Evolutionary conservation across 1,140 invertebrate genomes (phyloP).

Genomic region (Amyelois transitella): DNA sequence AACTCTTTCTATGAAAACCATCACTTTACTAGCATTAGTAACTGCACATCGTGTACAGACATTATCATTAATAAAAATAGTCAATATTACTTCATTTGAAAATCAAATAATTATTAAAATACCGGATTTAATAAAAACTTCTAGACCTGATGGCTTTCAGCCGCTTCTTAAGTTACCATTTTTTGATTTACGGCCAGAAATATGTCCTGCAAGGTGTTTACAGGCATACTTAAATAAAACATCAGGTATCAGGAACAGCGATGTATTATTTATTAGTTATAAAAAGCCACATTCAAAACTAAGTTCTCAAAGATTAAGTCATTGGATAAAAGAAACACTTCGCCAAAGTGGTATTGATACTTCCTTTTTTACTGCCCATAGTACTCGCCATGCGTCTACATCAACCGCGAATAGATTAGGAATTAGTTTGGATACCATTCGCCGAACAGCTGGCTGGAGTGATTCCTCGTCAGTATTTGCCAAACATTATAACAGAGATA

Average conservation of each 20-base stretch:
- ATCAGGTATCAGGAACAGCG: not conserved
- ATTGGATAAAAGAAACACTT: no score
- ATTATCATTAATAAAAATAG: not conserved
- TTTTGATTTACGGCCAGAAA: not conserved
- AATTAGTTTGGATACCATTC: no score
- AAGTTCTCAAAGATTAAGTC: not conserved
- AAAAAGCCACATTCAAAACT: not conserved
- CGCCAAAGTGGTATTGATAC: no score
- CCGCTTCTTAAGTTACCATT: not conserved
- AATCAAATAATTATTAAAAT: not conserved
- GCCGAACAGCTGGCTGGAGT: no score
- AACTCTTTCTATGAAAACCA: not conserved
- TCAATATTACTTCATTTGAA: not conserved
- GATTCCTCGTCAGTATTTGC: no score
- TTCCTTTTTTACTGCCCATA: no score
- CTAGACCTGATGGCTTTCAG: not conserved
- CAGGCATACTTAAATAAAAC: not conserved
- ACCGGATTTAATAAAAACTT: not conserved
- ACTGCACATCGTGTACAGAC: slow-evolving; percentile 3
- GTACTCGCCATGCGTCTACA: no score
- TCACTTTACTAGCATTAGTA: not conserved
- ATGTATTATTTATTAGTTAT: not conserved
- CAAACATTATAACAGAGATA: no score
- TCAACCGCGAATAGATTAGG: no score
- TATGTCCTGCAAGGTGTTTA: not conserved